A percentile compares a stretch with the other conserved stretches of the same genome.
Conservation (phyloP, 2,888 invertebrate genomes). For the Cryptocheilus praepositus region DNA sequence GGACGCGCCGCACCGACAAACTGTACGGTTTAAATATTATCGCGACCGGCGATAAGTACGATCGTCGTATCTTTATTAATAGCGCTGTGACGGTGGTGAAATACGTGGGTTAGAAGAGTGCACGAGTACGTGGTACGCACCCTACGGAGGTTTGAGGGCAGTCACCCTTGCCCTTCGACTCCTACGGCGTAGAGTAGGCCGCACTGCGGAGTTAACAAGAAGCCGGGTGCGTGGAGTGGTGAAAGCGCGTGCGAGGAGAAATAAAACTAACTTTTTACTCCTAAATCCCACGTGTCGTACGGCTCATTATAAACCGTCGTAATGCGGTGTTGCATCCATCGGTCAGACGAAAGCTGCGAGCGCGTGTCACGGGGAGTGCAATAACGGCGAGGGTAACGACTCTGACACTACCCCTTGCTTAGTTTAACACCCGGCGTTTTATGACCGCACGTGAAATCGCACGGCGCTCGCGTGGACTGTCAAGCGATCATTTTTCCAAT, state of each 20-base stretch:
- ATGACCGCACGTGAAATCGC: no score
- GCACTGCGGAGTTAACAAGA: constrained; percentile 25
- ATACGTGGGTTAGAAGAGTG: background rate
- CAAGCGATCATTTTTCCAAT: no score
- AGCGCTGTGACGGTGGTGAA: constrained; percentile 29
- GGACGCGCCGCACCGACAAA: constrained; percentile 3
- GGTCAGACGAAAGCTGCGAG: no score
- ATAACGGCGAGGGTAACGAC: no score
- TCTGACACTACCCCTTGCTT: no score
- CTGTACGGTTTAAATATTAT: constrained; percentile 11
- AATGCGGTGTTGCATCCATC: no score
- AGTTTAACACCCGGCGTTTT: no score
- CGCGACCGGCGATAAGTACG: constrained; percentile 4
- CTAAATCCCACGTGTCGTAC: constrained; percentile 11
- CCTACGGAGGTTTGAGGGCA: constrained; percentile 4
- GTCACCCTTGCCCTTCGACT: constrained; percentile 23
- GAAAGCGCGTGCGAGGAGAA: constrained; percentile 26
- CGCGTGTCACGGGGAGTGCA: no score
- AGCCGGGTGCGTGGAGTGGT: constrained; percentile 9
- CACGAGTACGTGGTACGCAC: constrained; percentile 4
- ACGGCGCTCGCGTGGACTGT: no score
- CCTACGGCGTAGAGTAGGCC: background rate
- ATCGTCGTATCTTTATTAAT: constrained; percentile 44
- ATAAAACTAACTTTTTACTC: constrained; percentile 16
- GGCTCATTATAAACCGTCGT: no score